Percentiles rank a stretch among this genome's conserved stretches.
Conservation (phyloP, 2,113 vertebrate species). For the Eulemur rufifrons region DNA sequence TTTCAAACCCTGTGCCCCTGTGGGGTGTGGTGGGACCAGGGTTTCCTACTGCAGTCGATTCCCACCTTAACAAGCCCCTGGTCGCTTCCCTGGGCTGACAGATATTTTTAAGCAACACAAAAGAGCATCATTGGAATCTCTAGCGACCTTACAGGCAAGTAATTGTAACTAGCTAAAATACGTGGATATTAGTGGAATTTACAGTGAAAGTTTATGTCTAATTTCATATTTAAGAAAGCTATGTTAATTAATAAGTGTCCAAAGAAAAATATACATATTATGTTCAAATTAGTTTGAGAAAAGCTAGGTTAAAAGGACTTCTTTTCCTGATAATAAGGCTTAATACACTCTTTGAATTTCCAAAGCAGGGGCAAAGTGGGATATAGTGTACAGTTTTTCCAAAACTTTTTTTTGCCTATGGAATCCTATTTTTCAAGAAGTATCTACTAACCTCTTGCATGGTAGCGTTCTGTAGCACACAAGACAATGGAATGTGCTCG, state of each 20-base stretch:
- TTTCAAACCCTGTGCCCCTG: not conserved
- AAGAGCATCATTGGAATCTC: not conserved
- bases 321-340: not conserved
- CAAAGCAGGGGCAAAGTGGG: not conserved
- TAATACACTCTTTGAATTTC: not conserved
- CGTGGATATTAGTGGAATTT: not conserved
- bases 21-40: rapidly evolving
- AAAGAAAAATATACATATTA: not conserved
- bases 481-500: not conserved
- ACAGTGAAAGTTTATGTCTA: not conserved
- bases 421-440: not conserved
- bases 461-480: not conserved
- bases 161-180: not conserved
- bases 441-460: not conserved
- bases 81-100: not conserved
- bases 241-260: not conserved
- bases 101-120: constrained; percentile 2
- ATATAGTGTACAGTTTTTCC: not conserved
- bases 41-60: not conserved
- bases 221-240: constrained; percentile 41
- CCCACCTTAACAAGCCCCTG: not conserved
- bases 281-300: not conserved
- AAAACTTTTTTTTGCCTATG: not conserved
- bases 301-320: not conserved
- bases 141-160: not conserved